These are phyloP conservation scores for Xenopus petersii DNA, from an alignment of 2,797 vertebrate species.

Conservation along the genomic window DNA sequence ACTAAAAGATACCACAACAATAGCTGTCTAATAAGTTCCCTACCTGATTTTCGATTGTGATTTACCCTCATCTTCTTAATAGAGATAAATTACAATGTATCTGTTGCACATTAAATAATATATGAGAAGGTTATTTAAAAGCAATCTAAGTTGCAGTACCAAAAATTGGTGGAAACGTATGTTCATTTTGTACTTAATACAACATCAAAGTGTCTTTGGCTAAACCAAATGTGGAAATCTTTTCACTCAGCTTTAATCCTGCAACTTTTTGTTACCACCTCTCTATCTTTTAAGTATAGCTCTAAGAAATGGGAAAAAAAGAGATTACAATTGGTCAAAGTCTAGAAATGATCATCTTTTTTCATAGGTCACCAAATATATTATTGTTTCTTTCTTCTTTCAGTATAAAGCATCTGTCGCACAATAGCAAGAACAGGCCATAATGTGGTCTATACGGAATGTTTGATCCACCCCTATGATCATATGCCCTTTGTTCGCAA, in stretches of 20 bases:
- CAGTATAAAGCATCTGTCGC: constrained; percentile 20
- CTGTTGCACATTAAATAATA: too few relatives aligned
- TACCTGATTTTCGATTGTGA: too few relatives aligned
- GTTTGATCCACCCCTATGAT: constrained; percentile 39
- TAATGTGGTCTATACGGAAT: constrained; percentile 19
- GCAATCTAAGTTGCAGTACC: too few relatives aligned
- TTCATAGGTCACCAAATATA: constrained; percentile 14
- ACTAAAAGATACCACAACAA: too few relatives aligned
- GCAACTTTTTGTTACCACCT: not conserved
- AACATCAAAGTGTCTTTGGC: not conserved
- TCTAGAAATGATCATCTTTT: constrained; percentile 11
- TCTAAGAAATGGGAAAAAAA: constrained; percentile 9
- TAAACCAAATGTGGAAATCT: not conserved
- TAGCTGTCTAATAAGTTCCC: too few relatives aligned
- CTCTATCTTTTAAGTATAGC: not conserved
- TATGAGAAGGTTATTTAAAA: too few relatives aligned
- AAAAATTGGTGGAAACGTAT: not conserved
- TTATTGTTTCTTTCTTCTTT: constrained; percentile 34
- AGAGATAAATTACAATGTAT: too few relatives aligned
- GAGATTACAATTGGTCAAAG: constrained; percentile 25
- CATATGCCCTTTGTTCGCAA: constrained; percentile 26
- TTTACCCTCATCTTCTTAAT: too few relatives aligned
- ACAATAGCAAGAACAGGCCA: constrained; percentile 31
- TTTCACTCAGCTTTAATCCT: not conserved
- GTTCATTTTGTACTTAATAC: not conserved